These are phyloP conservation scores for Thera britannica DNA, from an alignment of 2,888 invertebrate genomes.

Conservation along the genomic window DNA sequence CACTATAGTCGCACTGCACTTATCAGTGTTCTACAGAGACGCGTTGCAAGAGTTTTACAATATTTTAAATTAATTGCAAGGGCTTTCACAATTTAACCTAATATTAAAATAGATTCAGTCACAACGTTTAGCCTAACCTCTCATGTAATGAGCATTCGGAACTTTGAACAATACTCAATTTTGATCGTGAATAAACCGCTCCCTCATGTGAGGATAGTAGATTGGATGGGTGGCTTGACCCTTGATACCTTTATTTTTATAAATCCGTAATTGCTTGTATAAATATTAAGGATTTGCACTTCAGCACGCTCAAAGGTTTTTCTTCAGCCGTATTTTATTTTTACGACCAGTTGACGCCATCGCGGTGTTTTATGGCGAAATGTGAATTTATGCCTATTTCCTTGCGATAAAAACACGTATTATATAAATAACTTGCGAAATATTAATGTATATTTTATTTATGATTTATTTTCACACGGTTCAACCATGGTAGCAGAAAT, in stretches of 20 bases:
- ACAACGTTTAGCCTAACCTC: too few relatives aligned
- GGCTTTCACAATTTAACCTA: too few relatives aligned
- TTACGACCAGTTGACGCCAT: constrained; percentile 31
- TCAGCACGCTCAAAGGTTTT: constrained; percentile 22
- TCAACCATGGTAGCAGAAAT: neutral
- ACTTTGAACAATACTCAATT: too few relatives aligned
- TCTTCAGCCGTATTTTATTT: constrained; percentile 30
- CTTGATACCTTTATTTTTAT: neutral
- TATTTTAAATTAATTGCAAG: neutral
- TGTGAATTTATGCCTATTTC: constrained; percentile 34
- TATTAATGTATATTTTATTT: constrained; percentile 20
- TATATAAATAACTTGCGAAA: constrained; percentile 28
- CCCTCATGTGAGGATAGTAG: too few relatives aligned
- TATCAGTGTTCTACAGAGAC: neutral
- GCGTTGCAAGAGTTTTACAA: neutral
- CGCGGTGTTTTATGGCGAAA: constrained; percentile 33
- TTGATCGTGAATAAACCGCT: too few relatives aligned
- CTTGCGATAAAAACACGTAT: constrained; percentile 32
- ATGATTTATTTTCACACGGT: neutral
- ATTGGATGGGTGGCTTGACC: neutral
- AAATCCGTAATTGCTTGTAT: constrained; percentile 19
- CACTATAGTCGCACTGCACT: neutral
- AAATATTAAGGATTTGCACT: constrained; percentile 27
- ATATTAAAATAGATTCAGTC: too few relatives aligned
- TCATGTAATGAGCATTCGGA: too few relatives aligned